Evolutionary conservation across 2,113 vertebrate species (phyloP).

Genomic region (Microtus richardsoni): DNA sequence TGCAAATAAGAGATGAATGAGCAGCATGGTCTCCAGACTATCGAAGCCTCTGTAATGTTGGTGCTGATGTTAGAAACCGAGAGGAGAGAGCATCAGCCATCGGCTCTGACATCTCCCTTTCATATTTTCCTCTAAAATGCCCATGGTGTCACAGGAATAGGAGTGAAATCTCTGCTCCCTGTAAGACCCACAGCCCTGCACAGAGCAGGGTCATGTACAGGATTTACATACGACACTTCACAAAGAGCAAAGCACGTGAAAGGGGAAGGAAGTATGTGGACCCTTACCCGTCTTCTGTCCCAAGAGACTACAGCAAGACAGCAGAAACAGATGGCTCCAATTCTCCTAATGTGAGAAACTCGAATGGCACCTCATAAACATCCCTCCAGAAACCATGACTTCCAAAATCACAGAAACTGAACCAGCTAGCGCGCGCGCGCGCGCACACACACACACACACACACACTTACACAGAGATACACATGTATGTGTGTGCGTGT

Average conservation of each 20-base stretch:
- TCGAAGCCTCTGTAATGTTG: conserved; percentile 28
- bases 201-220: background rate
- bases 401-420: background rate
- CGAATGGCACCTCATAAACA: background rate
- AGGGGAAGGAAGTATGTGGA: background rate
- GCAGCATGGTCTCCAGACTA: conserved; percentile 41
- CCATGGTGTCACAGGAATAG: background rate
- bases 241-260: background rate
- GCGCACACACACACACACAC: too few species aligned
- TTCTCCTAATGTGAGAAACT: background rate
- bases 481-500: background rate
- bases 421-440: background rate
- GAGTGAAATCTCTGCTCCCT: background rate
- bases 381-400: background rate
- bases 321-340: background rate
- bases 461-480: too few species aligned
- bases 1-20: conserved; percentile 74
- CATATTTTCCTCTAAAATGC: conserved; percentile 1
- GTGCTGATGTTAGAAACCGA: conserved; percentile 49
- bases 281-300: background rate
- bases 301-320: background rate
- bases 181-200: background rate
- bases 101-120: conserved; percentile 28
- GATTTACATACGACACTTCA: background rate
- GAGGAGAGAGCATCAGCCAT: background rate